These are phyloP conservation scores for Apocheima hispidaria DNA, from an alignment of 2,888 invertebrate genomes.

Conservation along the genomic window DNA sequence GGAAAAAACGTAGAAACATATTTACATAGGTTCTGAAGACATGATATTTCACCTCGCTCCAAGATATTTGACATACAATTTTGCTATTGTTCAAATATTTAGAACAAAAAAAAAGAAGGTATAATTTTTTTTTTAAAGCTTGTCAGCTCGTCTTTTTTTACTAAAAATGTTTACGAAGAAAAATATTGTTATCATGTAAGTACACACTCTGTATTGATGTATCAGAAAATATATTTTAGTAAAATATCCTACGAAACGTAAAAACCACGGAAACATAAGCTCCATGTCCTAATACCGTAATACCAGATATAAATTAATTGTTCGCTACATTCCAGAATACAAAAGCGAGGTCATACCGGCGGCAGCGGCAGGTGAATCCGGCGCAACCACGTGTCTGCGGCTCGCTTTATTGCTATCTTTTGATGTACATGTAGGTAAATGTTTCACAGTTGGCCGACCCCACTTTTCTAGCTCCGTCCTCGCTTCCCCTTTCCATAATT, in stretches of 20 bases:
- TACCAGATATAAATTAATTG: slow-evolving; percentile 13
- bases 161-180: no score
- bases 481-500: slow-evolving; percentile 61
- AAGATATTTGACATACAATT: no score
- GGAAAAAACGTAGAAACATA: no score
- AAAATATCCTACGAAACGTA: background rate
- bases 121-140: no score
- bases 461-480: slow-evolving; percentile 49
- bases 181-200: no score
- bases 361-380: slow-evolving; percentile 12
- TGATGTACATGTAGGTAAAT: slow-evolving; percentile 45
- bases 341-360: slow-evolving; percentile 22
- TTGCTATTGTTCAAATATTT: no score
- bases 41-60: no score
- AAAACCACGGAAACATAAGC: background rate
- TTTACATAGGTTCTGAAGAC: no score
- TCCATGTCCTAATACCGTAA: background rate
- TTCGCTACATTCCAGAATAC: slow-evolving; percentile 16
- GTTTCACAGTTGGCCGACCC: slow-evolving; percentile 49
- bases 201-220: background rate
- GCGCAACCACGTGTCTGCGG: slow-evolving; percentile 37
- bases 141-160: no score
- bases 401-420: slow-evolving; percentile 49
- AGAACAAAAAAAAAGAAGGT: no score
- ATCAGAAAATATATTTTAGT: background rate